Base-by-base conservation (phyloP, 2,888 invertebrate genomes). In the Cactoblastis cactorum region DNA sequence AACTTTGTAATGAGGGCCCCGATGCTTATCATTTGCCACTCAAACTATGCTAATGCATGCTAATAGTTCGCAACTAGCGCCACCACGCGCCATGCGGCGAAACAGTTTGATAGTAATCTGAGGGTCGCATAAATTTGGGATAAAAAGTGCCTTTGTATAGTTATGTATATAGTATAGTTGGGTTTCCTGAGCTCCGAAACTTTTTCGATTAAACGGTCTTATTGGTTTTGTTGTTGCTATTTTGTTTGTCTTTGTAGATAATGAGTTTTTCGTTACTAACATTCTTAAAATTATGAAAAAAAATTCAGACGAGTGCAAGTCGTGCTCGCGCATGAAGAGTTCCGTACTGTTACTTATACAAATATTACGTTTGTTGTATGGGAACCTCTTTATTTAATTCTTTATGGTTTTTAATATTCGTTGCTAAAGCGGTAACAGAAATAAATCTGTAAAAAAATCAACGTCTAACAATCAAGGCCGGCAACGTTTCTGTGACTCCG, bases 11-110 rank as follows among this genome's bases (percentile, higher is more conserved):
- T 41, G 41, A 41, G 14, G 14, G 41, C 14, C 22, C 41, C 22
- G 41, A 24, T 41, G 41, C 22, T 41, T 41, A 19, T 41, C 22
- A 12, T 41, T 22, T 14, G 12, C 22, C n/a, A 8, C 24, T 38
- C 22, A 41, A 41, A 41, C 41, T 41, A 41, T 41, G 41, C 22
- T 41, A 41, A 41, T 41, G 3, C 41, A 41, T 41, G 41, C 41
- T 24, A 41, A 41, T 41, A 41, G 22, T 41, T 41, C 8, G 12
- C 41, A 38, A 41, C 41, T 41, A 41, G 41, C 24, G 22, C 12
- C 24, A 14, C 17, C 38, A 15, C 15, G 38, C 38, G 38, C 2
- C 38, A n/a, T n/a, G 11, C 38, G n/a, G 11, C 38, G 6, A 3
- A 38, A 18, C 38, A 6, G 18, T 4, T 18, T 38, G 37, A 3